Evolutionary conservation across 2,797 vertebrate genomes (phyloP), one percentile per base, ranked within the genome.

Genomic region (Sardinella longiceps): DNA sequence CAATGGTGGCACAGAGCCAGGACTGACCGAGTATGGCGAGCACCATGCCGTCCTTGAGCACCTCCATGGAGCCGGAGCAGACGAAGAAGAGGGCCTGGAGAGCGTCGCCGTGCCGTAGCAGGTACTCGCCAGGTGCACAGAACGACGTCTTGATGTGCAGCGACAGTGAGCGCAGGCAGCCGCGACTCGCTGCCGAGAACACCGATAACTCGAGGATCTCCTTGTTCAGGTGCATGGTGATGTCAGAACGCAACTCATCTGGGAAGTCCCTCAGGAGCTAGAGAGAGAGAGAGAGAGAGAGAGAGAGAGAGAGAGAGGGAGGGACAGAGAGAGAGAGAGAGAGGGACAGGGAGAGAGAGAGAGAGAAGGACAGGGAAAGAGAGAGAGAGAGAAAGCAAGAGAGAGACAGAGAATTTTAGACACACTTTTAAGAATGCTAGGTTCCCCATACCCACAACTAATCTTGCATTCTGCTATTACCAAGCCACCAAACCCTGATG

Each of bases 61-160:
- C 98, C 92, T 99, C 98, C 98, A 99, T 99, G 90, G 98, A 99
- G 81, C 98, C 98, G 0, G 98, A 99, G 94, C 98, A 99, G 84
- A 99, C 98, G 25, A 99, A 98, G 92, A 98, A 99, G 94, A 99
- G 96, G 51, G 98, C 98, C 92, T 99, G 98, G 87, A 99, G 94
- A 56, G 98, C 98, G 15, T 99, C 98, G 37, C 98, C 98, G 91
- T 99, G 97, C 20, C 98, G 95, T 33, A 99, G 96, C 84, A 99
- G 96, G 92, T 97, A 99, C 92, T 99, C 98, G 87, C 98, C 98
- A 0, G 98, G 98, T 87, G 98, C 97, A 83, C 98, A 99, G 94
- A 99, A 99, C 70, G 97, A 97, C n/a, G 97, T 98, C 95, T 99
- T 99, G 92, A 99, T 99, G 94, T 99, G 98, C 88, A 99, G 95